Conservation (phyloP, 2,797 vertebrate genomes). For the Periparus ater region DNA sequence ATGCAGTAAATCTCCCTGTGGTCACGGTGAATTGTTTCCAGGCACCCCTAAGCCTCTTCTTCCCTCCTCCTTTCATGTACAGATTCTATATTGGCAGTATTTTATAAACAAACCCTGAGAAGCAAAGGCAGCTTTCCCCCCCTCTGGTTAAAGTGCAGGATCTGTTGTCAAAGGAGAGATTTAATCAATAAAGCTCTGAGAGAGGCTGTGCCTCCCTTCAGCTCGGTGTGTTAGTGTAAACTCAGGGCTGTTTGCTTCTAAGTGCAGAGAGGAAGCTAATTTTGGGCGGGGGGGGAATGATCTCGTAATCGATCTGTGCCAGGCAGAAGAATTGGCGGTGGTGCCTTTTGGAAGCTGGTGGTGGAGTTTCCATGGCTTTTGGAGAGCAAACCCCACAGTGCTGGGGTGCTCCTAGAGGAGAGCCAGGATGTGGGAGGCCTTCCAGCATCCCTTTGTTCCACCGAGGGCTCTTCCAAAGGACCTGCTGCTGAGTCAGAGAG, state of each 20-base stretch:
- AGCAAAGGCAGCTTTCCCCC: neutral
- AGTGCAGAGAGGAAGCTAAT: neutral
- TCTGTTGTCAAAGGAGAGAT: neutral
- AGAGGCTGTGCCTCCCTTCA: neutral
- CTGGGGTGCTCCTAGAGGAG: neutral
- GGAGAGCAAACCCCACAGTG: neutral
- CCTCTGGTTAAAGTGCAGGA: neutral
- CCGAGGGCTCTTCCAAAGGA: neutral
- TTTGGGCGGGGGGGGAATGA: rapidly evolving
- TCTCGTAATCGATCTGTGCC: neutral
- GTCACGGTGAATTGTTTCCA: neutral
- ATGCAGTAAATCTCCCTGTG: neutral
- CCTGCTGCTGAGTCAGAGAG: neutral
- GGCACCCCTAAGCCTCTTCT: neutral
- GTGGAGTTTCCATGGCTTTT: neutral
- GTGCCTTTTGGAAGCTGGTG: neutral
- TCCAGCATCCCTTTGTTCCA: neutral
- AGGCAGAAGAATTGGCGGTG: neutral
- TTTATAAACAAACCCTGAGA: neutral
- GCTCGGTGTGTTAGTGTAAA: neutral
- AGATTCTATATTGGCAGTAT: neutral
- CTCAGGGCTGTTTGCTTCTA: neutral
- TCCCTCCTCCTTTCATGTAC: neutral
- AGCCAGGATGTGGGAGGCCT: neutral
- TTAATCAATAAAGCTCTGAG: neutral